Percentiles rank a stretch among this genome's conserved stretches.
phyloP scores from a whole-genome alignment of 2,888 invertebrate species.

The Oscheius sp. region DNA sequence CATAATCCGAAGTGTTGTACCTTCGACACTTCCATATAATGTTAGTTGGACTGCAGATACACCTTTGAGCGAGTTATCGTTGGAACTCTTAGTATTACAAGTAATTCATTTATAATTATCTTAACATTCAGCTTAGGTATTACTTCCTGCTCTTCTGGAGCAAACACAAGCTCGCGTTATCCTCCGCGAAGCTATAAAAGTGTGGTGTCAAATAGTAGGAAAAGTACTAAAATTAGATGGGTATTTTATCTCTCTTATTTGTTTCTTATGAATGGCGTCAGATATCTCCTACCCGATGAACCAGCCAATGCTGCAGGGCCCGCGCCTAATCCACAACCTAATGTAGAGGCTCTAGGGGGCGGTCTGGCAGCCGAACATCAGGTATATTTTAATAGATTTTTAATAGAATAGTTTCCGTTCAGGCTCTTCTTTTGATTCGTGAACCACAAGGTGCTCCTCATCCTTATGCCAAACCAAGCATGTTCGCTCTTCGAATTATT shows the following conservation, averaged over 20 bases:
- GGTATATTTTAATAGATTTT: no score
- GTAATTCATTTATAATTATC: slow-evolving; percentile 36
- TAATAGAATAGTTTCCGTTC: slow-evolving; percentile 76
- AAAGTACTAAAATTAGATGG: slow-evolving; percentile 71
- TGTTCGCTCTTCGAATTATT: slow-evolving; percentile 80
- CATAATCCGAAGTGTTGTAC: slow-evolving; percentile 83
- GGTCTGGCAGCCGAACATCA: slow-evolving; percentile 62
- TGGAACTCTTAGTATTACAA: slow-evolving; percentile 86
- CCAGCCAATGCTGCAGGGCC: slow-evolving; percentile 5
- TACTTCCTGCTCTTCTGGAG: slow-evolving; percentile 93
- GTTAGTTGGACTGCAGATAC: slow-evolving; percentile 81
- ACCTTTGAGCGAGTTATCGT: slow-evolving; percentile 88
- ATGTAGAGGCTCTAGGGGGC: slow-evolving; percentile 35
- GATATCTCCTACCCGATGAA: slow-evolving; percentile 43
- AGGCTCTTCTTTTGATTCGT: slow-evolving; percentile 84
- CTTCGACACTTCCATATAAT: slow-evolving; percentile 93
- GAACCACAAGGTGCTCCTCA: slow-evolving; percentile 81
- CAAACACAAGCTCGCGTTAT: slow-evolving; percentile 94
- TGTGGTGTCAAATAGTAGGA: slow-evolving; percentile 73
- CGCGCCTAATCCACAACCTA: slow-evolving; percentile 1
- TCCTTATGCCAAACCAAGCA: slow-evolving; percentile 87
- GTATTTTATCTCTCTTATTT: neutral
- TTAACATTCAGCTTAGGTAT: slow-evolving; percentile 77
- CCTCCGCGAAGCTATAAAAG: slow-evolving; percentile 85
- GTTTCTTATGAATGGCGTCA: neutral